Percentiles rank a stretch among this genome's conserved stretches.
Evolutionary conservation across 2,797 vertebrate genomes (phyloP).

Genomic region (Amazonetta brasiliensis): DNA sequence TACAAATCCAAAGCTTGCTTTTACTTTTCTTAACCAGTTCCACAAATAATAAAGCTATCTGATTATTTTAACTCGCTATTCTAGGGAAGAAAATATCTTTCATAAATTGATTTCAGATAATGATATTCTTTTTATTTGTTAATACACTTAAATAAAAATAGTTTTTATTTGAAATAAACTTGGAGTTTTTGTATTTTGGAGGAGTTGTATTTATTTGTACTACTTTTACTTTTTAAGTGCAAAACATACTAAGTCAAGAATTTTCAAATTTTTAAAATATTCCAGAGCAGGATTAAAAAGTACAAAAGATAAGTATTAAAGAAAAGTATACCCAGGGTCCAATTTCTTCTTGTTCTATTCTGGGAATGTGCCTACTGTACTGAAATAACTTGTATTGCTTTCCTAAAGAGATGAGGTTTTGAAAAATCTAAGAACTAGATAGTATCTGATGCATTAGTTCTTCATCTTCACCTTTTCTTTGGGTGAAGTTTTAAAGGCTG

Average conservation of each 20-base stretch:
- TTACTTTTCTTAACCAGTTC: neutral
- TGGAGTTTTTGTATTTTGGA: neutral
- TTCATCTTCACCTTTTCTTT: neutral
- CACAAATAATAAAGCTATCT: neutral
- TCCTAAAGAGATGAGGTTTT: neutral
- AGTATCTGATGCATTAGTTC: neutral
- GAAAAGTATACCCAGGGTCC: neutral
- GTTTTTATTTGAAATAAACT: neutral
- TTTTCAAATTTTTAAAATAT: neutral
- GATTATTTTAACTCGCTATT: neutral
- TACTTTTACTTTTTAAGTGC: neutral
- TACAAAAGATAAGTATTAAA: neutral
- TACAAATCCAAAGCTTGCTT: neutral
- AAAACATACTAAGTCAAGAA: neutral
- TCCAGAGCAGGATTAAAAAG: neutral
- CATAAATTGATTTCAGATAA: neutral
- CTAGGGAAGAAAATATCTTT: rapidly evolving
- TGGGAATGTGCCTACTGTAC: neutral
- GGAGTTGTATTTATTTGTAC: neutral
- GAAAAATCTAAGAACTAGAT: neutral
- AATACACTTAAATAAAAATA: neutral
- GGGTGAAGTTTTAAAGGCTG: neutral
- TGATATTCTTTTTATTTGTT: neutral
- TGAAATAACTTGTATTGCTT: neutral
- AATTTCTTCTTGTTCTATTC: neutral